Percentiles rank a stretch among this genome's conserved stretches.
phyloP scores from a whole-genome alignment of 2,888 invertebrate genomes.

The Mimachlamys varia region DNA sequence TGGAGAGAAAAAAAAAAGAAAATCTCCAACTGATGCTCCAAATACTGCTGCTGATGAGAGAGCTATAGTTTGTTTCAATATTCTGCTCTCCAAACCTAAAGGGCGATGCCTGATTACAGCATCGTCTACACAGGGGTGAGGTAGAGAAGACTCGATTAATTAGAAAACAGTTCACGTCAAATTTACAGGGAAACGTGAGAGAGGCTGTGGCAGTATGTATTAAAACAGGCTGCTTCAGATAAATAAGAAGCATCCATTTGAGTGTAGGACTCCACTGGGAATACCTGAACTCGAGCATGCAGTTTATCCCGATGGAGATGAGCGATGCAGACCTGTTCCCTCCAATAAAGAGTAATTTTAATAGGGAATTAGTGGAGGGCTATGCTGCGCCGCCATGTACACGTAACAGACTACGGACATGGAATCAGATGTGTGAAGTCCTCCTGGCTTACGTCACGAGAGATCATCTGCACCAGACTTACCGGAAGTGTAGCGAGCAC shows the following conservation, averaged over 20 bases:
- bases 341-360: conserved; percentile 16
- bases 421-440: neutral
- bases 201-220: neutral
- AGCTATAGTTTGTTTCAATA: conserved; percentile 15
- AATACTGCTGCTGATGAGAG: conserved; percentile 31
- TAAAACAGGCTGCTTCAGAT: neutral
- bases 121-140: neutral
- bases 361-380: neutral
- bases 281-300: neutral
- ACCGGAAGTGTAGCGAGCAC: neutral
- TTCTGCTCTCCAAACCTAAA: neutral
- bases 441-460: neutral
- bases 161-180: neutral
- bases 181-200: neutral
- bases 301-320: neutral
- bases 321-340: neutral
- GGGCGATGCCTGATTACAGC: neutral
- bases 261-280: neutral
- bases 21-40: conserved; percentile 36
- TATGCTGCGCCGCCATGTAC: neutral
- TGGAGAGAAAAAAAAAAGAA: neutral
- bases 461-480: neutral
- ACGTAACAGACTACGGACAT: conserved; percentile 11
- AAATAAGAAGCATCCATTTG: neutral
- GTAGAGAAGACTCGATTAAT: neutral